A percentile compares a stretch with the other conserved stretches of the same genome.
Evolutionary conservation across 2,797 vertebrate genomes (phyloP).

Genomic region (Chanos chanos): DNA sequence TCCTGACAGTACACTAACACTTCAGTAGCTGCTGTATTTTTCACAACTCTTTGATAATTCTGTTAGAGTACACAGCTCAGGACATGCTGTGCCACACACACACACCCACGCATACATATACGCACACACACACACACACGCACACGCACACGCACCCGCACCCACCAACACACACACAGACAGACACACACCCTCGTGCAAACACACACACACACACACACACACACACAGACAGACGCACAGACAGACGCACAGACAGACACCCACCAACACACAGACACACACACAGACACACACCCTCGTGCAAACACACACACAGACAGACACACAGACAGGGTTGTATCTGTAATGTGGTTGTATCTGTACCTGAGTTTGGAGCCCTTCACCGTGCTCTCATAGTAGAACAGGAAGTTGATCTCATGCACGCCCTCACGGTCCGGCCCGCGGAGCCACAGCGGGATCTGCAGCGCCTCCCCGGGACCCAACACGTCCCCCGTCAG

Average conservation of each 20-base stretch:
- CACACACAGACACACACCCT: no score
- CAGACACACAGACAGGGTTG: background rate
- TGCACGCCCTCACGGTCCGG: slow-evolving; percentile 96
- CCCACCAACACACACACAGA: no score
- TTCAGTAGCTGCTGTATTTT: no score
- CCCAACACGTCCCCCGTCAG: slow-evolving; percentile 75
- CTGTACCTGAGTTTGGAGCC: slow-evolving; percentile 82
- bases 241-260: no score
- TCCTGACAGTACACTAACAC: no score
- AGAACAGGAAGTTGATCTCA: slow-evolving; percentile 97
- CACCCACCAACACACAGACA: no score
- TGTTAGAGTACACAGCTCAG: no score
- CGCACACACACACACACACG: background rate
- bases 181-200: no score
- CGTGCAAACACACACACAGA: slow-evolving; percentile 1
- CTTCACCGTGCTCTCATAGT: slow-evolving; percentile 87
- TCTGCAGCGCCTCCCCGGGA: slow-evolving; percentile 86
- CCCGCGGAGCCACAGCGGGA: slow-evolving; percentile 94
- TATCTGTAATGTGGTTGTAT: no score
- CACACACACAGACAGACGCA: background rate
- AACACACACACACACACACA: background rate
- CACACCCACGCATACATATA: background rate
- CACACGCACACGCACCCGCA: background rate
- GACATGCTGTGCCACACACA: no score
- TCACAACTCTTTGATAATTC: no score